phyloP scores from a whole-genome alignment of 2,113 vertebrate species.

The Hassar affinis region DNA sequence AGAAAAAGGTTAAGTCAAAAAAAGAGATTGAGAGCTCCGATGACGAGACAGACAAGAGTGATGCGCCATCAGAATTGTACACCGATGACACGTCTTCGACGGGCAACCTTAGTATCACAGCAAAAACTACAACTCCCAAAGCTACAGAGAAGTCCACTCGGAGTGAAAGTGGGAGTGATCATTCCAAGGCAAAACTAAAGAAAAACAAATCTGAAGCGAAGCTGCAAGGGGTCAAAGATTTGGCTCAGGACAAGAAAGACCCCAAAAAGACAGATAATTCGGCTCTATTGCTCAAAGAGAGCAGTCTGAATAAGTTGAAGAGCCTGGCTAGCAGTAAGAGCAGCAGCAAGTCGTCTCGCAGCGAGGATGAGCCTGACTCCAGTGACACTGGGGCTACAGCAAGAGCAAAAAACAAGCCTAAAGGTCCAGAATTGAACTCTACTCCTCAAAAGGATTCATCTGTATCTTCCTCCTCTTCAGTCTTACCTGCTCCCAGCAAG shows the following conservation, averaged over 20 bases:
- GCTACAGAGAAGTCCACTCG: slow-evolving; percentile 48
- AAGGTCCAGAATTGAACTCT: slow-evolving; percentile 55
- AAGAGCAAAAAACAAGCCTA: slow-evolving; percentile 60
- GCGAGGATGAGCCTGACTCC: slow-evolving; percentile 78
- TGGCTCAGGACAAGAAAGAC: slow-evolving; percentile 75
- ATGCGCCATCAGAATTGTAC: slow-evolving; percentile 60
- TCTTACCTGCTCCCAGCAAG: slow-evolving; percentile 51
- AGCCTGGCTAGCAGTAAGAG: slow-evolving; percentile 59
- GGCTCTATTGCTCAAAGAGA: slow-evolving; percentile 62
- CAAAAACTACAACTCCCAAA: slow-evolving; percentile 40
- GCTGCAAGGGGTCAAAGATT: slow-evolving; percentile 72
- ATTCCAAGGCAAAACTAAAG: slow-evolving; percentile 76
- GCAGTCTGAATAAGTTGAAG: slow-evolving; percentile 70
- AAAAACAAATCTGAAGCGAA: slow-evolving; percentile 72
- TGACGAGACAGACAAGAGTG: slow-evolving; percentile 69
- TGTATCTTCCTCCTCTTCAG: slow-evolving; percentile 56
- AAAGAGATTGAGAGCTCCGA: slow-evolving; percentile 65
- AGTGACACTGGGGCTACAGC: slow-evolving; percentile 68
- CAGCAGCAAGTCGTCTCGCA: slow-evolving; percentile 63
- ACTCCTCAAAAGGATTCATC: slow-evolving; percentile 56
- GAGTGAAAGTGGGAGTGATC: slow-evolving; percentile 51
- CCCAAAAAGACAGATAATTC: slow-evolving; percentile 63
- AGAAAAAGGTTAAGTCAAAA: slow-evolving; percentile 68
- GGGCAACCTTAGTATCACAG: slow-evolving; percentile 22
- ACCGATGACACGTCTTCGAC: slow-evolving; percentile 51